A percentile compares a stretch with the other conserved stretches of the same genome.
These are phyloP conservation scores for Sphyrna mokarran DNA, from an alignment of 2,113 vertebrate species.

Conservation along the genomic window DNA sequence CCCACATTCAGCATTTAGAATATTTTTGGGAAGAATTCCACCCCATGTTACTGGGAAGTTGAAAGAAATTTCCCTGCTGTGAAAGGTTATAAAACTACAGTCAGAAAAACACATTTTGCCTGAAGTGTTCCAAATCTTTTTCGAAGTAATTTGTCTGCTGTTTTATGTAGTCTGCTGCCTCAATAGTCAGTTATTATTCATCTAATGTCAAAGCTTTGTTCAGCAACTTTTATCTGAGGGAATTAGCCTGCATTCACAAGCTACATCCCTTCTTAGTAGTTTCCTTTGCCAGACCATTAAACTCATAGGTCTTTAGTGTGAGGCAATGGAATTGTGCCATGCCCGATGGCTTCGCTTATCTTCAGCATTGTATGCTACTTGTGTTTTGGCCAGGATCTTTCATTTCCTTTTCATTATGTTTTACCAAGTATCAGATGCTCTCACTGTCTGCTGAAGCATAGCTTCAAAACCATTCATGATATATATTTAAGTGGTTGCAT, in stretches of 20 bases:
- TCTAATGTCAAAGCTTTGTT: neutral
- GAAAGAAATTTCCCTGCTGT: neutral
- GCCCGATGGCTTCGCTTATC: neutral
- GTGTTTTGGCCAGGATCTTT: too few species aligned
- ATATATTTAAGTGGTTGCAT: too few species aligned
- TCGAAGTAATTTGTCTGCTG: neutral
- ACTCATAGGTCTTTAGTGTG: neutral
- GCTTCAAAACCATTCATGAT: neutral
- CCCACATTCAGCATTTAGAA: too few species aligned
- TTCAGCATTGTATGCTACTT: neutral
- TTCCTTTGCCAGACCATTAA: neutral
- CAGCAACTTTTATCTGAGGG: neutral
- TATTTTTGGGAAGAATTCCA: too few species aligned
- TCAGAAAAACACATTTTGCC: neutral
- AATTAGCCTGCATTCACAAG: neutral
- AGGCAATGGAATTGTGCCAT: neutral
- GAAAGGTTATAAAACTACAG: neutral
- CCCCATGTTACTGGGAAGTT: neutral
- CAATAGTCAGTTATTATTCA: neutral
- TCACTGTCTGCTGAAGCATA: neutral
- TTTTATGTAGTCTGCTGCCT: neutral
- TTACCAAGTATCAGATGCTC: neutral
- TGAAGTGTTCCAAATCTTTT: neutral
- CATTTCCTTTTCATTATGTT: neutral
- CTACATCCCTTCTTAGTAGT: neutral